Base-by-base conservation (phyloP, 2,113 vertebrate species). In the Poeciliopsis retropinna region DNA sequence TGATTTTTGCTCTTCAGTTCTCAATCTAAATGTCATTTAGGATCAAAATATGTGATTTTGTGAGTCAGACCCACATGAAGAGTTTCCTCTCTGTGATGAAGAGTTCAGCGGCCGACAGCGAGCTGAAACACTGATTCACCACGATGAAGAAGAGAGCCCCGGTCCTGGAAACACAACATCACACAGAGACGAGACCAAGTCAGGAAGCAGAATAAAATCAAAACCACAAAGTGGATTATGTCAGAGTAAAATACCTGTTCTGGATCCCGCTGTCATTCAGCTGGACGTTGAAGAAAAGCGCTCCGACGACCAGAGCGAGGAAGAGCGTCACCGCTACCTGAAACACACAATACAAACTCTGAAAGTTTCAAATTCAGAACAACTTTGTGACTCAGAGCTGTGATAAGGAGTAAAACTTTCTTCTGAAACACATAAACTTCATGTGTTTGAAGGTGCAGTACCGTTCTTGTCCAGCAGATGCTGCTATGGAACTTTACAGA, bases 111-210 rank as follows among this genome's bases (percentile, higher is more conserved):
- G 96, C 93, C 0, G 97, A 96, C 67, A 98, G 25, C 0, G 96
- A 94, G 83, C 90, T 94, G 92, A 99, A 99, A 68, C 96, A 98
- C 93, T 98, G 97, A 77, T 99, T 97, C n/a, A 95, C 96, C 0
- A 93, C 94, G 81, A 99, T 78, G 81, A 98, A 98, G 93, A 99
- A 99, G 60, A 99, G 91, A 0, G 95, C 94, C 0, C 98, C 98
- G 1, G 96, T 87, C 84, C 98, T 99, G 84, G 31, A 69, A 27
- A 70, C 29, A 88, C 32, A 17, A n/a, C 19, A 32, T 0, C 15
- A 25, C 51, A 57, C 22, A 57, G 7, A 37, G 34, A 37, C 34
- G 34, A 37, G 34, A 11, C 10, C 34, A 12, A 12, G 10, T 37
- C 34, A 37, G 34, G 2, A 37, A 11, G 10, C 34, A 12, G 34